phyloP scores from a whole-genome alignment of 2,113 vertebrate genomes.

The Anguilla japonica region DNA sequence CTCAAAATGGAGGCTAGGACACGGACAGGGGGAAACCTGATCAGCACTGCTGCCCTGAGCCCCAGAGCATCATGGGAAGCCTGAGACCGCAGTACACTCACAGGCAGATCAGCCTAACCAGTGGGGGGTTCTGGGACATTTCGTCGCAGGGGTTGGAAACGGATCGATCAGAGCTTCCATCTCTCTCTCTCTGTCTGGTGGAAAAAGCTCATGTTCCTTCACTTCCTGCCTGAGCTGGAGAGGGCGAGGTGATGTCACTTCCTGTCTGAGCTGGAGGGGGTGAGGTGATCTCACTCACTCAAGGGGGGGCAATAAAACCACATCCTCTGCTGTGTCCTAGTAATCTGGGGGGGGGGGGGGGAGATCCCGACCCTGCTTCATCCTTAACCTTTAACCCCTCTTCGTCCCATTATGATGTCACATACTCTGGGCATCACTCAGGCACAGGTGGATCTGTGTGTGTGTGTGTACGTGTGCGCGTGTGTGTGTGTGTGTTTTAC shows the following conservation, averaged over 20 bases:
- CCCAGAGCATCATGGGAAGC: not conserved
- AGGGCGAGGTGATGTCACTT: too few relatives aligned
- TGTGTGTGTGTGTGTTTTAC: too few relatives aligned
- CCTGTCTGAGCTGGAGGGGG: not conserved
- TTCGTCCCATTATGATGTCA: not conserved
- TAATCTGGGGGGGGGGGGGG: not conserved
- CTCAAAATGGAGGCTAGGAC: too few relatives aligned
- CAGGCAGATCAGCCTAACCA: not conserved
- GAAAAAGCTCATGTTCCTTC: not conserved
- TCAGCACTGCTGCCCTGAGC: too few relatives aligned
- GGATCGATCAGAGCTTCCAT: constrained; percentile 23
- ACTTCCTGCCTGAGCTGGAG: too few relatives aligned
- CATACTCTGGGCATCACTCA: constrained; percentile 58
- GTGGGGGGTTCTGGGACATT: constrained; percentile 9
- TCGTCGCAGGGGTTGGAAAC: not conserved
- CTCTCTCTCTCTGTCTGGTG: not conserved
- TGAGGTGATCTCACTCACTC: too few relatives aligned
- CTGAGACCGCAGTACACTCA: not conserved
- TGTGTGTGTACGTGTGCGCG: constrained; percentile 48
- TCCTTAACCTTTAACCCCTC: not conserved
- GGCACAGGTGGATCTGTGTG: constrained; percentile 59
- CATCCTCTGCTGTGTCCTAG: not conserved
- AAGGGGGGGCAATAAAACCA: constrained; percentile 23
- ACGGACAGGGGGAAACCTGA: too few relatives aligned
- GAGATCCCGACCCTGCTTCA: not conserved